These are phyloP conservation scores for Phortica okadai DNA, from an alignment of 2,888 invertebrate species.

Conservation along the genomic window DNA sequence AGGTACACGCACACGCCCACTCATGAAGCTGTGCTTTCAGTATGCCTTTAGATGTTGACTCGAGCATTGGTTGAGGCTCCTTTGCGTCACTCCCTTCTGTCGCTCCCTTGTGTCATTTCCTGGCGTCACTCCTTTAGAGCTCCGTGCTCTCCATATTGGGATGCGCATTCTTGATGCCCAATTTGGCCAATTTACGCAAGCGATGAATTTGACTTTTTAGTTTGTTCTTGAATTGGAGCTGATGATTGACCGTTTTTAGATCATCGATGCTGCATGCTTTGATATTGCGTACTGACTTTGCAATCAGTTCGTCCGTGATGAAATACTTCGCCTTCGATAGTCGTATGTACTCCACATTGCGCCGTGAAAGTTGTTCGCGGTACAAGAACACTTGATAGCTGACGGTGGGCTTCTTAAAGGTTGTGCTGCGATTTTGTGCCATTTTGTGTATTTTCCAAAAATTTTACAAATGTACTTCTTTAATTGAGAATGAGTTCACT, in stretches of 20 bases:
- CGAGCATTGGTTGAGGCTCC: neutral
- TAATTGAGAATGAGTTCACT: conserved; percentile 18
- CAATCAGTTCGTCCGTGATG: conserved; percentile 60
- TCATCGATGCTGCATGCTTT: conserved; percentile 59
- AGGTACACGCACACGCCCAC: too few relatives aligned
- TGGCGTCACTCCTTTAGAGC: conserved; percentile 38
- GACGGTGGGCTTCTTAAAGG: conserved; percentile 47
- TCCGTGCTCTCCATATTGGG: conserved; percentile 62
- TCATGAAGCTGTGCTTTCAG: too few relatives aligned
- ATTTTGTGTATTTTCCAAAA: conserved; percentile 34
- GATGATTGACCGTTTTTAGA: conserved; percentile 58
- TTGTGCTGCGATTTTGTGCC: neutral
- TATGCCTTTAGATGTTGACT: too few relatives aligned
- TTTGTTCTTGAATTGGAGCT: conserved; percentile 61
- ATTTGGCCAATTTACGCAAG: conserved; percentile 51
- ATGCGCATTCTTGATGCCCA: conserved; percentile 61
- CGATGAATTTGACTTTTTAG: conserved; percentile 57
- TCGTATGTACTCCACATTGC: conserved; percentile 57
- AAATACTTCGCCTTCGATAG: conserved; percentile 62
- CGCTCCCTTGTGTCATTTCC: too few relatives aligned
- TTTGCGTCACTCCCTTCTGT: neutral
- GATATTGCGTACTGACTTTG: conserved; percentile 57
- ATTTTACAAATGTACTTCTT: conserved; percentile 43
- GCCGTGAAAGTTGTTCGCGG: conserved; percentile 59
- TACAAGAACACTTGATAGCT: conserved; percentile 62